These are phyloP conservation scores for Manacus vitellinus DNA, from an alignment of 2,113 vertebrate species.

Conservation along the genomic window DNA sequence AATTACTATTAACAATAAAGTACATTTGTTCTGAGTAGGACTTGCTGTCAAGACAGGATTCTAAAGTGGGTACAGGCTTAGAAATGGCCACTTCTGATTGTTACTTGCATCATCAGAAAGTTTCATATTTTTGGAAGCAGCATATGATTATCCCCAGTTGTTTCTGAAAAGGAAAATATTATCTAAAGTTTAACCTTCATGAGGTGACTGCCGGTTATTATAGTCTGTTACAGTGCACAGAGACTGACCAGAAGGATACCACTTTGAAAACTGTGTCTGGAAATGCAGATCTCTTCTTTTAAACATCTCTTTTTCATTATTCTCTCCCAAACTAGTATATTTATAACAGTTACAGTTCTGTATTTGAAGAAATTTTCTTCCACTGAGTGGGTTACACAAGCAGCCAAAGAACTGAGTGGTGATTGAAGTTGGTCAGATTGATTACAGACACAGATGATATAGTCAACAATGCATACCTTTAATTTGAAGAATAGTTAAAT, in stretches of 20 bases:
- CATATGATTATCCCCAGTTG: neutral
- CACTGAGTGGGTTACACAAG: neutral
- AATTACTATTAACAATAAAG: slow-evolving; percentile 53
- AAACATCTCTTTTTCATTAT: neutral
- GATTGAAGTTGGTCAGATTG: neutral
- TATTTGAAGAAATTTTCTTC: neutral
- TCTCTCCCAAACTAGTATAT: neutral
- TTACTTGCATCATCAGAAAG: neutral
- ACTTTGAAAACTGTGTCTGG: neutral
- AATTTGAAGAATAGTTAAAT: neutral
- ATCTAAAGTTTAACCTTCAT: neutral
- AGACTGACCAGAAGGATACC: neutral
- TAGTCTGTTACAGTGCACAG: neutral
- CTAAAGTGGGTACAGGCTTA: neutral
- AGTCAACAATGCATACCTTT: neutral
- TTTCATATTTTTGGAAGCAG: neutral
- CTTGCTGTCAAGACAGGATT: neutral
- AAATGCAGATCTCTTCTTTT: neutral
- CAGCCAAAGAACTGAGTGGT: neutral
- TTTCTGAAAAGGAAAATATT: neutral
- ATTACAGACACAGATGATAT: neutral
- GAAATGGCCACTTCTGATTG: neutral
- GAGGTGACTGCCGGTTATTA: neutral
- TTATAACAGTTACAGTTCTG: neutral
- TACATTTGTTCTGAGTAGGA: slow-evolving; percentile 6